Evolutionary conservation across 92 coral and sea anemone species (phyloP), one percentile per base, ranked within the genome.

Genomic region (Palythoa caribaeorum): DNA sequence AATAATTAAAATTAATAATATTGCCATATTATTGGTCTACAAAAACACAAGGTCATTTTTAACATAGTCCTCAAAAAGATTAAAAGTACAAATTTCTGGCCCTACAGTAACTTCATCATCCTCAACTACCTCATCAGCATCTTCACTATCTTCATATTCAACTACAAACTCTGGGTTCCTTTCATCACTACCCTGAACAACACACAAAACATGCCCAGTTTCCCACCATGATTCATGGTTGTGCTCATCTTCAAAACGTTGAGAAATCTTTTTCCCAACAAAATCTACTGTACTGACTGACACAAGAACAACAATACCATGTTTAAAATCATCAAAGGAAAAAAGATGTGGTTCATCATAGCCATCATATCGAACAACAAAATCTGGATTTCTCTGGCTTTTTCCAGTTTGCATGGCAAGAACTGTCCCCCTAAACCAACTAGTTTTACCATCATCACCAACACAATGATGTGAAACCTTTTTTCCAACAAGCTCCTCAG

Each of bases 191-290:
- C 66, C 77, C 66, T 70, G 37, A 0, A n/a, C 87, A 51, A 37
- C 88, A 83, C 79, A 35, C 77, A 83, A 69, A 59, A 83, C 91
- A 63, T 48, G 84, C 39, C 91, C 88, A 60, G 76, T 15, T 21
- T 88, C 91, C 91, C 91, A 86, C 83, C 89, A 88, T 47, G 87
- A 63, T 38, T 83, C 87, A 68, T 63, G 71, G 57, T 87, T 83
- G 88, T 36, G 1, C 76, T 89, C 90, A 87, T 87, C 90, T 79
- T 87, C 87, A 72, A 88, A 83, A n/a, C 91, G 55, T 21, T 87
- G 84, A 1, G 84, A 75, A 59, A 76, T 88, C 68, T 66, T 28
- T 11, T 73, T 11, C 66, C 88, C 88, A 2, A 88, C 62, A 73
- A 88, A 88, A 80, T 83, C 88, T 20, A 5, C 78, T 53, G 73